Evolutionary conservation across 2,797 vertebrate species (phyloP), one percentile per base, ranked within the genome.

Genomic region (Bovichtus diacanthus): DNA sequence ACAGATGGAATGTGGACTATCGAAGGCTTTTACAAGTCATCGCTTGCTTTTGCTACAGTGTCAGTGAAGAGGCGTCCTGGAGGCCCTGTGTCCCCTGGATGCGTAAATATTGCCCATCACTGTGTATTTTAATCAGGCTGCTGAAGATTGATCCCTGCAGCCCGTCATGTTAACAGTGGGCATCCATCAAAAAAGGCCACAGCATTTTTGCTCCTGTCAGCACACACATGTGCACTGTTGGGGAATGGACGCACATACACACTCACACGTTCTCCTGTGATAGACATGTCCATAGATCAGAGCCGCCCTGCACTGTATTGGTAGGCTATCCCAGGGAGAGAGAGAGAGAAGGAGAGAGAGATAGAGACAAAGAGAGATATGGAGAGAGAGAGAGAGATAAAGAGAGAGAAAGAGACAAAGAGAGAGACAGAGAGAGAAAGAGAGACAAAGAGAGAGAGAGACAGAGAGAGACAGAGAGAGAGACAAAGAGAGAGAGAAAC

Each of bases 61-160:
- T 13, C 9, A 5, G 46, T 23, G 13, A 12, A 3, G 39, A 61
- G 16, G 11, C 21, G 62, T 70, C 58, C 25, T 25, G 31, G 29
- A 51, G 63, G 71, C 63, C 55, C 27, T 18, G 12, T 43, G 54
- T 74, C 69, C 39, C 27, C 58, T 41, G 39, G n/a, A 47, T 73
- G 29, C 23, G 51, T 85, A 80, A 81, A 88, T 85, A 83, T 59
- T 60, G 43, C 70, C 74, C 47, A 78, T 88, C 84, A 86, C 83
- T 74, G 79, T 87, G 83, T 82, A 80, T 87, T 90, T 90, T 88
- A 92, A 90, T 90, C 81, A 87, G 83, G 38, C 62, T n/a, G 25
- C 55, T 53, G 21, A 76, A 84, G 81, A 90, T 76, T 82, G 84
- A 89, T 87, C 78, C 74, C 62, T 60, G 49, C 68, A 64, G 63